phyloP scores from a whole-genome alignment of 1,140 invertebrate genomes.

The Neodiprion lecontei region DNA sequence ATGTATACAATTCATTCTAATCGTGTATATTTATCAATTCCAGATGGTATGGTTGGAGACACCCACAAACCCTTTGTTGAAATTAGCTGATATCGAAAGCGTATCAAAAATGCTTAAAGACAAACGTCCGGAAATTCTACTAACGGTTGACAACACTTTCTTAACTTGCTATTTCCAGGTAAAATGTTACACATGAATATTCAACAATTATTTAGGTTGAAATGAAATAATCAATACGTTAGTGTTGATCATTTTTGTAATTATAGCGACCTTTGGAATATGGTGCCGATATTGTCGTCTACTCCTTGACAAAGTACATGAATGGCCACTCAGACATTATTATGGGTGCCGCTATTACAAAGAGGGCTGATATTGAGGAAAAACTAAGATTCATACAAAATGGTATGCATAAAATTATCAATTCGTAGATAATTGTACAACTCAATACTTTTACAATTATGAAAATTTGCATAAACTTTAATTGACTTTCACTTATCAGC shows the following conservation, averaged over 20 bases:
- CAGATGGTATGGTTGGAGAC: constrained; percentile 97
- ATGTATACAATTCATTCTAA: background rate
- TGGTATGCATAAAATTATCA: constrained; percentile 63
- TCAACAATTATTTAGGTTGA: constrained; percentile 17
- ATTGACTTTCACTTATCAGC: constrained; percentile 61
- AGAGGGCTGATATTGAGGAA: constrained; percentile 74
- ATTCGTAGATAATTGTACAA: constrained; percentile 8
- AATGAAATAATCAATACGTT: constrained; percentile 23
- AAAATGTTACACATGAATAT: constrained; percentile 32
- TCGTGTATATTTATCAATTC: constrained; percentile 41
- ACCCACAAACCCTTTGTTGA: constrained; percentile 96
- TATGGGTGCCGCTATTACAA: constrained; percentile 90
- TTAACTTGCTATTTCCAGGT: constrained; percentile 93
- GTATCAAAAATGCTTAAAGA: constrained; percentile 71
- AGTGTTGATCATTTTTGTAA: constrained; percentile 34
- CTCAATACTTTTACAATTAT: constrained; percentile 11
- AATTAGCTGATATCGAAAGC: constrained; percentile 87
- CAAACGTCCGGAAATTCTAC: constrained; percentile 71
- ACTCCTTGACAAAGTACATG: constrained; percentile 98
- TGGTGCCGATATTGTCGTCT: constrained; percentile 91
- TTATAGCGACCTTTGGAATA: constrained; percentile 81
- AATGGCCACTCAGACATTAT: constrained; percentile 98
- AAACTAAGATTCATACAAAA: constrained; percentile 89
- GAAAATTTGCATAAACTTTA: constrained; percentile 13
- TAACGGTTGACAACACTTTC: constrained; percentile 98